Evolutionary conservation across 2,888 invertebrate species (phyloP), one percentile per base, ranked within the genome.

Genomic region (Silvanus unidentatus): DNA sequence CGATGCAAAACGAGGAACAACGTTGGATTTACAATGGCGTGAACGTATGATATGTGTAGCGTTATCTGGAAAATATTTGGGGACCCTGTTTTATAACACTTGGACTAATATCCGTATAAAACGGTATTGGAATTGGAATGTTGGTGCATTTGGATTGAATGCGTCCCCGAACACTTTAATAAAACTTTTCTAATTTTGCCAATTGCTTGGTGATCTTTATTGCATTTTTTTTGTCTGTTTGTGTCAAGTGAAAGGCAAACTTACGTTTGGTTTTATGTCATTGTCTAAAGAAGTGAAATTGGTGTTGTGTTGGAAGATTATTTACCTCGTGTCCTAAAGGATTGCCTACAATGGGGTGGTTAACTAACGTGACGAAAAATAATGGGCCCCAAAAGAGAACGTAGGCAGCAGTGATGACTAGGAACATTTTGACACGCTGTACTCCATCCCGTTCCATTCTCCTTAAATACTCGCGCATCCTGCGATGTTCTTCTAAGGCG

Each of bases 301-400:
- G 8, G 14, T n/a, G 39, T 11, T 34, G 27, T 34, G 16, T 2
- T 4, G 16, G 13, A 3, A 16, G 28, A 16, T 22, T 27, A 10
- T 13, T 29, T 40, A 22, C 22, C 22, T 22, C 22, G 22, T 22
- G 22, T 8, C 22, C 22, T 22, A 22, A 22, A 22, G 22, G 22
- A 22, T 22, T 22, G 22, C 84, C 85, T 53, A 86, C 75, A 39
- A 83, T 74, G 2, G 86, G 86, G 65, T 87, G 87, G 66, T 86
- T 84, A 43, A 86, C 77, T 50, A 91, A 74, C 1, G 90, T 91
- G 57, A 91, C 86, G 56, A 91, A 79, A 73, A 92, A 93, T 51
- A 93, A 75, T 10, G 92, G 93, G 50, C 91, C 90, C 92, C 93
- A 93, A 73, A 91, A 92, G 42, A 91, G 75, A 35, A 90, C 80